Evolutionary conservation across 2,888 invertebrate species (phyloP), one percentile per base, ranked within the genome.

Genomic region (Metellina segmentata): DNA sequence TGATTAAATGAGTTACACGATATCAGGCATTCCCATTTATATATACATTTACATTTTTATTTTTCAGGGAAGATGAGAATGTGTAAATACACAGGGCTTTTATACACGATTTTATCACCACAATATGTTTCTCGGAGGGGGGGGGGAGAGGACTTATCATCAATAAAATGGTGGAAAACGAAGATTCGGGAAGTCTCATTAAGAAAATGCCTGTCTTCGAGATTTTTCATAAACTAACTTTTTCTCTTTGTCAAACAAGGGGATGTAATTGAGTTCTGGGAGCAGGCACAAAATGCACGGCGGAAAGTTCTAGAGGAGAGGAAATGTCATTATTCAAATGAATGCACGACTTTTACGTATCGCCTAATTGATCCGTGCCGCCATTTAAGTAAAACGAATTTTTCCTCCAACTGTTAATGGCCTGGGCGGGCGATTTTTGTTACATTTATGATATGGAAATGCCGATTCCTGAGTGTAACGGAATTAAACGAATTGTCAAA

Each of bases 171-270:
- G 1, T 5, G 16, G 9, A 61, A 13, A 61, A 61, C 7, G 61
- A 61, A 16, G 9, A 61, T 61, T 61, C 16, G 8, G 11, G 61
- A 61, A 61, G 61, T 16, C 61, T 61, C 61, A 61, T 61, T 61
- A 61, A 11, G 61, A 61, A 34, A 9, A 61, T 61, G 61, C 61
- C 61, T 61, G 61, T 61, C 61, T 61, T 61, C 8, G 16, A 61
- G 61, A 61, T 61, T 61, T 61, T 61, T 61, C 61, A 61, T 61
- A 61, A 61, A 61, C 61, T 61, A 61, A 61, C 61, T 61, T 61
- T 61, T 61, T 61, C 11, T 16, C 11, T 16, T 9, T 61, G 9
- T 61, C 61, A 61, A 16, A 61, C 11, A 61, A 61, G 13, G 8
- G 13, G 16, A 61, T 61, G 61, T 61, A 61, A 61, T 9, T 61